Percentiles rank a stretch among this genome's conserved stretches.
Conservation (phyloP, 2,797 vertebrate species). For the Linurgus olivaceus region DNA sequence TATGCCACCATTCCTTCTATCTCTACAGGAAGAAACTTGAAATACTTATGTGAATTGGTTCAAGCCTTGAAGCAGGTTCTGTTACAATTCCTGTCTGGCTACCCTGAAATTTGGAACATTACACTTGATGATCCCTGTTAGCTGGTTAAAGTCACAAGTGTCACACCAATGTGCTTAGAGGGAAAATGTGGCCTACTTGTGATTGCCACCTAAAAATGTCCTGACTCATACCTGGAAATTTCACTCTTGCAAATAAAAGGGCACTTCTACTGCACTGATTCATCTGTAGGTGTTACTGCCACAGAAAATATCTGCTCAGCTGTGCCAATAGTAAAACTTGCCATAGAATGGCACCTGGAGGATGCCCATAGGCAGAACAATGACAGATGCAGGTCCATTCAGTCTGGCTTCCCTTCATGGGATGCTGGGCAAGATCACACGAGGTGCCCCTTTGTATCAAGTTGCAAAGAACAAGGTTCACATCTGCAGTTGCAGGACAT, state of each 20-base stretch:
- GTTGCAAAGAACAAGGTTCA: background rate
- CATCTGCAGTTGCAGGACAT: background rate
- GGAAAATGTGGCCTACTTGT: background rate
- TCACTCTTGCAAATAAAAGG: background rate
- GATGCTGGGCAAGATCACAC: background rate
- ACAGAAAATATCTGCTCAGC: background rate
- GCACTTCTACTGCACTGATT: background rate
- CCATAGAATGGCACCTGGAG: background rate
- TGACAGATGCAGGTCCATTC: background rate
- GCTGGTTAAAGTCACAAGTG: background rate
- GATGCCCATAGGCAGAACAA: background rate
- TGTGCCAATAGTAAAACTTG: background rate
- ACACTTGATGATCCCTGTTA: background rate
- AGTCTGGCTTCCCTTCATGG: background rate
- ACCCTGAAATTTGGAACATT: background rate
- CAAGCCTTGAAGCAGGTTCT: background rate
- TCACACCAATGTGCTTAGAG: background rate
- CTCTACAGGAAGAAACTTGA: background rate
- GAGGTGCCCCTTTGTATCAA: background rate
- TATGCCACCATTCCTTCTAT: background rate
- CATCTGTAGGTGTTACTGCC: background rate
- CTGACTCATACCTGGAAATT: background rate
- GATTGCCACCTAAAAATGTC: background rate
- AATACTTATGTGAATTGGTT: background rate
- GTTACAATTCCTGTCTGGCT: background rate